These are phyloP conservation scores for Craniophora ligustri DNA, from an alignment of 2,888 invertebrate genomes.

Conservation along the genomic window DNA sequence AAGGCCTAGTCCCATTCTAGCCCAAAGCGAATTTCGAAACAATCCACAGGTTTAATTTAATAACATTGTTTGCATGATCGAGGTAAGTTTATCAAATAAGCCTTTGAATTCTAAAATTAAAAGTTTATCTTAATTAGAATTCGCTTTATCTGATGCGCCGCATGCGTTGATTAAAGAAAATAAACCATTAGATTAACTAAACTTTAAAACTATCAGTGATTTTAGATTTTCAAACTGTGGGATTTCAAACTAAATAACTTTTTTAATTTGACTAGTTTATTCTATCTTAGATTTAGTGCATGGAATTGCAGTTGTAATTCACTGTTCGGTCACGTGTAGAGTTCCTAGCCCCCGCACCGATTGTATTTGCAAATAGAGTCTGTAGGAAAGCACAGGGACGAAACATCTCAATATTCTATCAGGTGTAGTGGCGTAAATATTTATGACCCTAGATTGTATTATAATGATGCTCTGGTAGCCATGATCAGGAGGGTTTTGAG, in stretches of 20 bases:
- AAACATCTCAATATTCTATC: constrained; percentile 50
- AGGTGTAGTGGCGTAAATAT: constrained; percentile 38
- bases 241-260: background rate
- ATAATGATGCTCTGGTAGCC: constrained; percentile 29
- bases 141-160: too few species aligned
- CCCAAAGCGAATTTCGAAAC: too few species aligned
- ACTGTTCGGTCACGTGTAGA: constrained; percentile 43
- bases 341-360: constrained; percentile 46
- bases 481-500: constrained; percentile 36
- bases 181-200: too few species aligned
- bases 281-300: constrained; percentile 6
- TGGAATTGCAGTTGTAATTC: constrained; percentile 31
- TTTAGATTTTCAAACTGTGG: background rate
- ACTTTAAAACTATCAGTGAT: too few species aligned
- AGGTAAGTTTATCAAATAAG: too few species aligned
- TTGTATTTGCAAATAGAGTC: constrained; percentile 49
- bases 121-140: too few species aligned
- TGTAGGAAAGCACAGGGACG: constrained; percentile 29
- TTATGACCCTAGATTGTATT: constrained; percentile 25
- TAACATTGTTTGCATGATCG: too few species aligned
- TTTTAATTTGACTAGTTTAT: background rate
- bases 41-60: too few species aligned
- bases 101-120: too few species aligned
- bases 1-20: too few species aligned
- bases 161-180: too few species aligned